A percentile compares a stretch with the other conserved stretches of the same genome.
phyloP scores from a whole-genome alignment of 2,888 invertebrate species.

The Machimus atricapillus region DNA sequence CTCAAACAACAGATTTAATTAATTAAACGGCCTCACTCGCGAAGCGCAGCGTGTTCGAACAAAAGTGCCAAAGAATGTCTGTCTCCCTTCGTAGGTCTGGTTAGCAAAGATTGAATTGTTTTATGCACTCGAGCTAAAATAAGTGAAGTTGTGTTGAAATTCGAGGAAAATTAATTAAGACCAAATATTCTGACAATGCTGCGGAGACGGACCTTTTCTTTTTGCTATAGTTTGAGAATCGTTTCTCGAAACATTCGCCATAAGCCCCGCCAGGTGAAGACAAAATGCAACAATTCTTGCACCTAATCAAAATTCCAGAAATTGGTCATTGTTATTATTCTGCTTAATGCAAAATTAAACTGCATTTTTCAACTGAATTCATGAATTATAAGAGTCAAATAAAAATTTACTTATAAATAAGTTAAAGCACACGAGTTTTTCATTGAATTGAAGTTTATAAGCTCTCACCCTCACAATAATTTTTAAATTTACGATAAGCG shows the following conservation, averaged over 20 bases:
- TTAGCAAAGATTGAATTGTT: slow-evolving; percentile 1
- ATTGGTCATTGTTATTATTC: not conserved
- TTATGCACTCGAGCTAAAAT: not conserved
- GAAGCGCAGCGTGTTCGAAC: not conserved
- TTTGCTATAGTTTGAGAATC: not conserved
- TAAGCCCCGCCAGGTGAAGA: not conserved
- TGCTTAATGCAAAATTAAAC: not conserved
- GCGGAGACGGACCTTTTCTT: not conserved
- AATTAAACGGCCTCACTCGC: not conserved
- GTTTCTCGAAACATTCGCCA: not conserved
- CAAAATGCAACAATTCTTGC: not conserved
- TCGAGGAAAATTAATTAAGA: slow-evolving; percentile 15
- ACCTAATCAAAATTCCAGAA: not conserved
- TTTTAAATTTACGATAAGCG: no score
- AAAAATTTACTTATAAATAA: no score
- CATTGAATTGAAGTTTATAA: no score
- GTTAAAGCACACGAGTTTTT: no score
- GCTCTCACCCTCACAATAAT: no score
- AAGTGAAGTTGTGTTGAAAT: slow-evolving; percentile 13
- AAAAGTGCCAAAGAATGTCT: slow-evolving; percentile 24
- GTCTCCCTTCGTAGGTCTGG: not conserved
- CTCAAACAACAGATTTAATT: slow-evolving; percentile 26
- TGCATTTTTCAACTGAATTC: not conserved
- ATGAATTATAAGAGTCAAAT: no score
- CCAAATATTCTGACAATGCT: not conserved